Evolutionary conservation across 2,797 vertebrate genomes (phyloP).

Genomic region (Sebastes iracundus): DNA sequence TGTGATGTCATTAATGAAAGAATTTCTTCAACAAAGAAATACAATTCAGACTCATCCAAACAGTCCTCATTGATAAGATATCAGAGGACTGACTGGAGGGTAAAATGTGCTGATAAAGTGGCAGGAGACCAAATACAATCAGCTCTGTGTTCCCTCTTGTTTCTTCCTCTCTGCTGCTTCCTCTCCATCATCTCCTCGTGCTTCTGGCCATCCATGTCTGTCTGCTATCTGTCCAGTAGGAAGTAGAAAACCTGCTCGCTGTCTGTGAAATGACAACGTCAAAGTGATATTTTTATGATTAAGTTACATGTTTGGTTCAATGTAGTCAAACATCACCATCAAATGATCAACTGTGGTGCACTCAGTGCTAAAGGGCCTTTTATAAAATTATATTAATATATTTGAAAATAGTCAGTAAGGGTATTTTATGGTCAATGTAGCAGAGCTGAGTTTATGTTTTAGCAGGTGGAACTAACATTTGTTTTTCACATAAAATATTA

Average conservation of each 20-base stretch:
- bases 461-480: neutral
- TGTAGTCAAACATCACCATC: neutral
- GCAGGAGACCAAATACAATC: conserved; percentile 40
- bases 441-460: neutral
- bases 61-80: neutral
- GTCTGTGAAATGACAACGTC: neutral
- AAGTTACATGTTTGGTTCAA: neutral
- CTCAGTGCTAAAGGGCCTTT: neutral
- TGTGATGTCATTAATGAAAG: neutral
- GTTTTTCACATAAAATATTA: neutral
- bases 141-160: conserved; percentile 6
- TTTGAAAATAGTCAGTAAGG: neutral
- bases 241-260: conserved; percentile 18
- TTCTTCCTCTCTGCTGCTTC: conserved; percentile 28
- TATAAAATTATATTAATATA: neutral
- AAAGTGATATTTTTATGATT: neutral
- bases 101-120: conserved; percentile 61
- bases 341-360: neutral
- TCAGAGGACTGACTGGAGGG: neutral
- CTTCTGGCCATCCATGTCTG: conserved; percentile 65
- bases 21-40: neutral
- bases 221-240: conserved; percentile 53
- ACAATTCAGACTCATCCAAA: neutral
- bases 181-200: conserved; percentile 32
- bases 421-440: neutral